These are phyloP conservation scores for Plecturocebus donacophilus DNA, from an alignment of 2,113 vertebrate species.

Conservation along the genomic window DNA sequence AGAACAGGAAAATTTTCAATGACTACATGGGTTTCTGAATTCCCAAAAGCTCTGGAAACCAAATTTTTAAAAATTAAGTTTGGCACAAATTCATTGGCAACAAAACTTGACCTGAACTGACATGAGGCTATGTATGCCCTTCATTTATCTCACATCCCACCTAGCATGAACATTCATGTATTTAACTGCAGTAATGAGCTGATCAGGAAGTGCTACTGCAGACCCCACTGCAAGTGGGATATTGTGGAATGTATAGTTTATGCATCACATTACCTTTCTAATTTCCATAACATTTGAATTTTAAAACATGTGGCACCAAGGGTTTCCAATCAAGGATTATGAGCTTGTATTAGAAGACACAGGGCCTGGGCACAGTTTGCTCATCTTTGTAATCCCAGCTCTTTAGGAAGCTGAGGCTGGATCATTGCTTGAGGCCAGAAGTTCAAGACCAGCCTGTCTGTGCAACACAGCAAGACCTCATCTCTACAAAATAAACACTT, in stretches of 20 bases:
- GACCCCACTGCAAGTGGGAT: neutral
- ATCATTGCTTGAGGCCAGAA: no score
- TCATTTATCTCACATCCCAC: neutral
- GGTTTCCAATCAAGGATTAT: neutral
- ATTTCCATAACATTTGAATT: neutral
- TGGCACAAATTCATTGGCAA: neutral
- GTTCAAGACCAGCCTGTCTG: no score
- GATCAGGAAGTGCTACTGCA: accelerated
- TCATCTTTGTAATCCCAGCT: no score
- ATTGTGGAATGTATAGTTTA: accelerated
- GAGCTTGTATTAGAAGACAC: neutral
- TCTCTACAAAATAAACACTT: no score
- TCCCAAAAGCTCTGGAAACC: neutral
- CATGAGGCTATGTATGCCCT: neutral
- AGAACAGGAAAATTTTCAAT: neutral
- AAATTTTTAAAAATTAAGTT: neutral
- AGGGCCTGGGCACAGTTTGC: neutral
- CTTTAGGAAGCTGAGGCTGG: no score
- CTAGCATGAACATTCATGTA: neutral
- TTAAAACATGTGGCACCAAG: neutral
- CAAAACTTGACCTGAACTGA: neutral
- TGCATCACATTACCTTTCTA: neutral
- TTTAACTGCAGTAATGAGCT: neutral
- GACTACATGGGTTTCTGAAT: neutral
- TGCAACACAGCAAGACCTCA: no score